These are phyloP conservation scores for Ctenosaura bakeri DNA, from an alignment of 2,797 vertebrate genomes.

Conservation along the genomic window DNA sequence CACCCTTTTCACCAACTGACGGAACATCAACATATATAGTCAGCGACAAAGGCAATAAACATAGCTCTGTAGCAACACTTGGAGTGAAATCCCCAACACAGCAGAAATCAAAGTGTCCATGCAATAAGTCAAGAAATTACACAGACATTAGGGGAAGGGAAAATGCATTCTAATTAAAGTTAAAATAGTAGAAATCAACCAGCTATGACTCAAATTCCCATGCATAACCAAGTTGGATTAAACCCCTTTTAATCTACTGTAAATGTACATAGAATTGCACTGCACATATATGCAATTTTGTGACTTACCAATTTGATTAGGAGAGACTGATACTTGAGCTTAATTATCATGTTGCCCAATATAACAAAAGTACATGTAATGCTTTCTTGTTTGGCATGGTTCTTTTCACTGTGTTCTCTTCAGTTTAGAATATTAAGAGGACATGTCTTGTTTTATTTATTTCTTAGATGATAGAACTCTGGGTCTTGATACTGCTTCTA, in stretches of 20 bases:
- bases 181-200: not conserved
- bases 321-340: not conserved
- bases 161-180: not conserved
- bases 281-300: not conserved
- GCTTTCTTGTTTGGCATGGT: not conserved
- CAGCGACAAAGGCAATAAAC: too few species aligned
- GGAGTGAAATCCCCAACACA: too few species aligned
- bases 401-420: not conserved
- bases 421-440: not conserved
- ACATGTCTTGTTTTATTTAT: constrained; percentile 25
- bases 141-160: not conserved
- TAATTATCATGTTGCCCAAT: not conserved
- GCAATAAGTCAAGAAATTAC: not conserved
- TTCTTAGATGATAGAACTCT: constrained; percentile 64
- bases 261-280: not conserved
- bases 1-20: too few species aligned
- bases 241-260: not conserved
- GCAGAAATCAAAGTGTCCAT: not conserved
- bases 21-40: too few species aligned
- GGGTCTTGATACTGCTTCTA: constrained; percentile 50
- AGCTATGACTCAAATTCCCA: not conserved
- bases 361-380: not conserved
- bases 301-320: not conserved
- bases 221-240: not conserved
- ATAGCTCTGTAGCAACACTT: too few species aligned